Base-by-base conservation (phyloP, 2,113 vertebrate genomes). In the Lepisosteus osseus region DNA sequence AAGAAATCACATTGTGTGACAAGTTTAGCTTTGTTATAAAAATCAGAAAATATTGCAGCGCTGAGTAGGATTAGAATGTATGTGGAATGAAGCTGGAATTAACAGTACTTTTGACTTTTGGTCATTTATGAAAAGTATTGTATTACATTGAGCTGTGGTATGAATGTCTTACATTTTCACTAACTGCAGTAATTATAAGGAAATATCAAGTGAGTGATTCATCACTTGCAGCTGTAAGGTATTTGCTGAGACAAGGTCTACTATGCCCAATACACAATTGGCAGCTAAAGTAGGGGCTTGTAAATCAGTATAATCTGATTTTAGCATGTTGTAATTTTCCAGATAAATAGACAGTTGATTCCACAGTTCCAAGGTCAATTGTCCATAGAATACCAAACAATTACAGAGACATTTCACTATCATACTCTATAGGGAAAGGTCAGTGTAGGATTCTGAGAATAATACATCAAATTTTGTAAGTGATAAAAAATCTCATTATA, bases 261-360 rank as follows among this genome's bases (percentile, higher is more conserved):
- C 5, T 59, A 13, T 72, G 81, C 77, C 15, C 67, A 54, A 61
- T 66, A 63, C 42, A 54, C 14, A 0, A 51, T 67, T 74, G 56
- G 68, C 76, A 11, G 71, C 81, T 76, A 1, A 74, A 78, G 73
- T 71, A 29, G 79, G 83, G 59, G 71, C 6, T 71, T 83, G 78
- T 81, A 78, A 79, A 82, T 70, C 57, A 0, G 79, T 77, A 79
- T 72, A 68, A 77, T 73, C 73, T 67, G 68, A 77, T 85, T 78
- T 54, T 84, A 79, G 79, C 84, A 81, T 84, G 84, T 86, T 83
- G 79, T 82, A 84, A 85, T 90, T 90, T 88, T 86, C 86, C 84
- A 88, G 83, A 86, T 84, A 88, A 88, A 90, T 84, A 82, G 84
- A 72, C 85, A 85, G 84, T 90, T 81, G 80, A 81, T 82, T 78